Base-by-base conservation (phyloP, 2,113 vertebrate genomes). In the Paramisgurnus dabryanus region DNA sequence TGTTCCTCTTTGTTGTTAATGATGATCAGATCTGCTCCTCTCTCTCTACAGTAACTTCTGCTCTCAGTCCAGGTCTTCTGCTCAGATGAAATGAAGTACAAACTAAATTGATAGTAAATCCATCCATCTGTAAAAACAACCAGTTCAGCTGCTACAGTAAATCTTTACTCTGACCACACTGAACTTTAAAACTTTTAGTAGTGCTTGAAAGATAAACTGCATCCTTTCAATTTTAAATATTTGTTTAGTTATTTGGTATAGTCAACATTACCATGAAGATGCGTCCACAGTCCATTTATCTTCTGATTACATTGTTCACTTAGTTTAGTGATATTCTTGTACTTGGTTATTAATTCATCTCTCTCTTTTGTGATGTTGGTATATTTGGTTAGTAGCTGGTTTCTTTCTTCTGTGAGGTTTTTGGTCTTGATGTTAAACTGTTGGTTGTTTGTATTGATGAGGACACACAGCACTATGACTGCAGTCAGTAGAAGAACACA, bases 1-100 rank as follows among this genome's bases (percentile, higher is more conserved):
- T 75, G 40, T 75, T 75, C 55, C 18, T 75, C 9, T 75, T 9
- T 17, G 13, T 34, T 47, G 41, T 75, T 75, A 13, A 75, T 47
- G 58, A 75, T 75, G 41, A 75, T 34, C 40, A 75, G 41, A 75
- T 75, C 41, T 34, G 72, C 58, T 47, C 43, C 72, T 45, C 9
- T 63, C 10, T 49, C 6, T 43, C 0, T 45, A 45, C 72, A 75
- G 58, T 27, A 12, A 49, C 7, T 45, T 61, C 43, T 75, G 58
- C 72, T 63, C 3, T 61, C 57, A 15, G 0, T 9, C 72, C 72
- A 75, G 41, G 1, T 63, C 72, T 75, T 75, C 39, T 1, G 9
- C 41, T 75, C 58, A 17, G 40, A 8, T 3, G 57, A 75, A 43
- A 49, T 3, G 10, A 12, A 74, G 18, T 63, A 63, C 1, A 18